Evolutionary conservation across 2,888 invertebrate genomes (phyloP).

Genomic region (Synanthedon formicaeformis): DNA sequence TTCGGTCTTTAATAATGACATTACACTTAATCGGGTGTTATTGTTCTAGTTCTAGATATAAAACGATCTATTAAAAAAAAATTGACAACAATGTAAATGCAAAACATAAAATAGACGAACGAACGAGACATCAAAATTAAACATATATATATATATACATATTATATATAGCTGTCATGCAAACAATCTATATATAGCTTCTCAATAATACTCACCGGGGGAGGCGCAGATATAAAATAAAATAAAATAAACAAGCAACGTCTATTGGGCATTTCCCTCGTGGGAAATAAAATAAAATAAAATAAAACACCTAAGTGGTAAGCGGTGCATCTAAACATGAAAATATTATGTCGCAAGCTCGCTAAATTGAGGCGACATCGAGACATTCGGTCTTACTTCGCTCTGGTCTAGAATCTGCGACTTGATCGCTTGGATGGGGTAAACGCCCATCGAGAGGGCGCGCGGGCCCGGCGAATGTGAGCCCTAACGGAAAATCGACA

Average conservation of each 20-base stretch:
- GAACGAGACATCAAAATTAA: too few relatives aligned
- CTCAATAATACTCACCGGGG: conserved; percentile 17
- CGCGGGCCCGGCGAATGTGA: conserved; percentile 93
- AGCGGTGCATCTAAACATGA: conserved; percentile 71
- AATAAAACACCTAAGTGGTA: conserved; percentile 60
- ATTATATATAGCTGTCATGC: conserved; percentile 37
- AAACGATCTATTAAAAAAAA: too few relatives aligned
- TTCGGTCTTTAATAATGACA: too few relatives aligned
- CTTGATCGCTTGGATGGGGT: conserved; percentile 89
- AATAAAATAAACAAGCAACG: conserved; percentile 2
- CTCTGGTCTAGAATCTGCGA: conserved; percentile 88
- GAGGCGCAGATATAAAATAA: background rate
- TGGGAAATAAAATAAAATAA: conserved; percentile 11
- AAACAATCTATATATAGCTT: conserved; percentile 39
- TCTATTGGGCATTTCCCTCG: background rate
- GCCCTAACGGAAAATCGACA: conserved; percentile 77
- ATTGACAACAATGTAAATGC: too few relatives aligned
- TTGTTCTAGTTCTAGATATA: too few relatives aligned
- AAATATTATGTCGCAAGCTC: conserved; percentile 54
- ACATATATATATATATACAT: too few relatives aligned
- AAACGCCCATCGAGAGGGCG: conserved; percentile 90
- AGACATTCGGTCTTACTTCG: conserved; percentile 82
- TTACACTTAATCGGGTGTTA: too few relatives aligned
- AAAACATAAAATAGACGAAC: too few relatives aligned
- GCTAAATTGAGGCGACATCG: conserved; percentile 47